A percentile compares a stretch with the other conserved stretches of the same genome.
phyloP scores from a whole-genome alignment of 2,888 invertebrate species.

The Dorcus parallelipipedus region DNA sequence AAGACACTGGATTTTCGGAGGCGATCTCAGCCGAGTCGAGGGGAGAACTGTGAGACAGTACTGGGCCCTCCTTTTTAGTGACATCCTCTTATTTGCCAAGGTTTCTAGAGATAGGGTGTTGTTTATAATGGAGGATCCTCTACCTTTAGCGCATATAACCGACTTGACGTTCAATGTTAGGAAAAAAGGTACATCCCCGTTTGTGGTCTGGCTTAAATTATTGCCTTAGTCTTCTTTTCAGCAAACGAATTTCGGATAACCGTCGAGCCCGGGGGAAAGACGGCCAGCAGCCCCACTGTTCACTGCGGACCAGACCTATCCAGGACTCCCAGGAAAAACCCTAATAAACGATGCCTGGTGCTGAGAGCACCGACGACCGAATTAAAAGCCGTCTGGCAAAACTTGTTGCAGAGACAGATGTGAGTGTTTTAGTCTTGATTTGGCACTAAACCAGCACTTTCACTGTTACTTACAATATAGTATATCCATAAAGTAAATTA shows the following conservation, averaged over 20 bases:
- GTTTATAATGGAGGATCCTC: conserved; percentile 84
- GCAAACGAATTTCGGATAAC: conserved; percentile 83
- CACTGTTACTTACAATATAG: conserved; percentile 18
- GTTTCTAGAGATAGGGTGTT: conserved; percentile 82
- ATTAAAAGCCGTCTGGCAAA: conserved; percentile 88
- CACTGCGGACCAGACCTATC: conserved; percentile 67
- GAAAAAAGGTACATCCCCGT: conserved; percentile 64
- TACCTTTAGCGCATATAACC: conserved; percentile 72
- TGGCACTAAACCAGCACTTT: conserved; percentile 5
- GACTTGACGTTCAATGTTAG: conserved; percentile 83
- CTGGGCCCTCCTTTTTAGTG: conserved; percentile 82
- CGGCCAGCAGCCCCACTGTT: conserved; percentile 70
- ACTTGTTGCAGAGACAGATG: conserved; percentile 83
- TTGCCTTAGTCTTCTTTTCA: conserved; percentile 39
- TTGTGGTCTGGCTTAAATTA: not conserved
- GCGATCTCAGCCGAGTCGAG: conserved; percentile 79
- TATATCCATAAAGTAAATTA: conserved; percentile 29
- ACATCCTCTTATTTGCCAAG: conserved; percentile 80
- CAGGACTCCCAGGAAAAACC: conserved; percentile 61
- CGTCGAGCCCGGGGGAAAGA: conserved; percentile 61
- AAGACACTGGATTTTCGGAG: conserved; percentile 87
- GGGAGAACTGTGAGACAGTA: conserved; percentile 77
- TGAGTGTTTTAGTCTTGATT: conserved; percentile 50
- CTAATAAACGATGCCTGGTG: conserved; percentile 66
- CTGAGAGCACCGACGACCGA: conserved; percentile 79